A percentile compares a stretch with the other conserved stretches of the same genome.
phyloP scores from a whole-genome alignment of 2,888 invertebrate species.

The Sylvicola fuscatus region DNA sequence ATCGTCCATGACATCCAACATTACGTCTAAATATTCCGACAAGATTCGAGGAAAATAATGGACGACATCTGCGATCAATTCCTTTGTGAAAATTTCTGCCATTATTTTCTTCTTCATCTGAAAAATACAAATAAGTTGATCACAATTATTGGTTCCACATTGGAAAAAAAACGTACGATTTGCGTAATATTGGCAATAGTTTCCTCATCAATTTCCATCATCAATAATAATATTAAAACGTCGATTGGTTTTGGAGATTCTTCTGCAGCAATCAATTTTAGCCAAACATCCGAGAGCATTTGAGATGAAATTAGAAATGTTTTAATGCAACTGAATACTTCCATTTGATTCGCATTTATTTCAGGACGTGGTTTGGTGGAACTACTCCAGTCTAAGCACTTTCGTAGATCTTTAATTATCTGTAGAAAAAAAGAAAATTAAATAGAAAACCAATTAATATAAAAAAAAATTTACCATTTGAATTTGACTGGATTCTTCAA shows the following conservation, averaged over 20 bases:
- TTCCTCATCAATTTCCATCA: slow-evolving; percentile 36
- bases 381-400: slow-evolving; percentile 13
- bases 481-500: slow-evolving; percentile 16
- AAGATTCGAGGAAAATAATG: slow-evolving; percentile 32
- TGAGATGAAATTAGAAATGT: slow-evolving; percentile 20
- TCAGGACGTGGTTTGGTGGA: slow-evolving; percentile 7
- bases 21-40: slow-evolving; percentile 30
- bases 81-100: slow-evolving; percentile 33
- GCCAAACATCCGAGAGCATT: slow-evolving; percentile 19
- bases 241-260: slow-evolving; percentile 36
- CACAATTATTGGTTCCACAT: slow-evolving; percentile 21
- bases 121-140: slow-evolving; percentile 13
- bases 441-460: slow-evolving; percentile 1
- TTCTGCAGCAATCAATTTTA: slow-evolving; percentile 13
- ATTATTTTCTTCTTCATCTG: slow-evolving; percentile 33
- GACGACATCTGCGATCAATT: slow-evolving; percentile 33
- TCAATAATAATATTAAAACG: slow-evolving; percentile 39
- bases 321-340: slow-evolving; percentile 17
- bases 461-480: slow-evolving; percentile 12
- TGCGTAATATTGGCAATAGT: slow-evolving; percentile 38
- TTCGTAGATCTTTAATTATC: slow-evolving; percentile 17
- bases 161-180: slow-evolving; percentile 36
- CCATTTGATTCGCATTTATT: slow-evolving; percentile 14
- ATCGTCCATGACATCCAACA: slow-evolving; percentile 34
- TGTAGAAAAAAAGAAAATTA: slow-evolving; percentile 6